Percentiles rank a stretch among this genome's conserved stretches.
phyloP scores from a whole-genome alignment of 2,113 vertebrate species.

The Ivindomyrus marchei region DNA sequence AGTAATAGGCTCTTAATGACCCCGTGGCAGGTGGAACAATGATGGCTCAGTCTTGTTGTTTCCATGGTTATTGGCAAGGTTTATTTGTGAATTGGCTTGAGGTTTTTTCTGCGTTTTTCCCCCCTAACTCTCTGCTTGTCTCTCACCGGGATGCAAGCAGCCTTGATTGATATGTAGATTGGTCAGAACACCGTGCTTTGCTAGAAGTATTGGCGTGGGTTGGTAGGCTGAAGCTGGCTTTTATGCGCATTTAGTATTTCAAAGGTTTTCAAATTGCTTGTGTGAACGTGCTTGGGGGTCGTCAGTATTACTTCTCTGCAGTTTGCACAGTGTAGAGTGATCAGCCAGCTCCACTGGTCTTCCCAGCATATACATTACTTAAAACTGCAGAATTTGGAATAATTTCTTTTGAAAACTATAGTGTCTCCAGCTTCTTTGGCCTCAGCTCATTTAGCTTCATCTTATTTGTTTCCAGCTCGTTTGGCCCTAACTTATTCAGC shows the following conservation, averaged over 20 bases:
- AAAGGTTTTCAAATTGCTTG: background rate
- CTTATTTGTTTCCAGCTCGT: background rate
- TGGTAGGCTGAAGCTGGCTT: background rate
- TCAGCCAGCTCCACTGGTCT: background rate
- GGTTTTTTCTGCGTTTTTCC: background rate
- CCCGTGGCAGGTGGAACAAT: background rate
- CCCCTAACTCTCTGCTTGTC: background rate
- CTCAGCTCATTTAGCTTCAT: background rate
- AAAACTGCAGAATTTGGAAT: background rate
- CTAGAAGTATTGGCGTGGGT: background rate
- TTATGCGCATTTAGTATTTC: background rate
- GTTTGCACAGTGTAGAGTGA: background rate
- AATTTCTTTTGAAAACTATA: background rate
- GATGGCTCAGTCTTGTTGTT: background rate
- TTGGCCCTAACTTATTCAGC: background rate
- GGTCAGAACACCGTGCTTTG: background rate
- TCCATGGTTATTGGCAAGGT: constrained; percentile 5
- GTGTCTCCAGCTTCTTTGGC: background rate
- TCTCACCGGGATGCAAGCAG: background rate
- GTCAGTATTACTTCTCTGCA: background rate
- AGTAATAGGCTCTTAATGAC: background rate
- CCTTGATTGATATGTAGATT: constrained; percentile 1
- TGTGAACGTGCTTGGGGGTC: background rate
- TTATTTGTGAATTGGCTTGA: background rate
- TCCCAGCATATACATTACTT: background rate